Evolutionary conservation across 2,888 invertebrate genomes (phyloP), one percentile per base, ranked within the genome.

Genomic region (Galerucella nymphaeae): DNA sequence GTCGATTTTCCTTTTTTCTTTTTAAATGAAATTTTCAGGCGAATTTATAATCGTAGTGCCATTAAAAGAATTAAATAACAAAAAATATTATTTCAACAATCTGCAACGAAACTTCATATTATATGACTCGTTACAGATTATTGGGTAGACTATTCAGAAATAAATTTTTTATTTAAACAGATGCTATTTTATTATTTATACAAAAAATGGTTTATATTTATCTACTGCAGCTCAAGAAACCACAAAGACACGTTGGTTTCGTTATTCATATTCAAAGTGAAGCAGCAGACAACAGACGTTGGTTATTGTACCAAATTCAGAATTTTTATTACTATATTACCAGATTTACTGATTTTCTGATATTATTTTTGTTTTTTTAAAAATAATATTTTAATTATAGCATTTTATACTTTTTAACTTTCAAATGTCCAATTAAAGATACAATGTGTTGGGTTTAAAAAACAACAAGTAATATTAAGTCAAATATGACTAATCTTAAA

Each of bases 1-100:
- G 84, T 82, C 82, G 82, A 83, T 81, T 63, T 14, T 68, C 6
- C 38, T 68, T 18, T 61, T 67, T 13, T 59, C n/a, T 68, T 8
- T 68, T 63, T 42, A 63, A 55, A 38, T 67, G 48, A 67, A 55
- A 20, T 41, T 55, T 70, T 70, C n/a, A 41, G 63, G 63, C 62
- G n/a, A 63, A 70, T 70, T 55, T 63, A 70, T 57, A 63, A 57
- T 63, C 53, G 58, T 63, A 53, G 74, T 74, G 74, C 74, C 64
- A 63, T 70, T 70, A 66, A 68, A 70, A 71, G 68, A 68, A 64
- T 68, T 71, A 71, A 75, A 67, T 72, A 66, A 66, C 69, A 71
- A 73, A 73, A 57, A 72, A 73, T 50, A 63, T 65, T 45, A 57
- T 65, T 72, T 66, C 9, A 67, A 67, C 58, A 73, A 70, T 64